Conservation (phyloP, 2,888 invertebrate species). For the Limenitis camilla region DNA sequence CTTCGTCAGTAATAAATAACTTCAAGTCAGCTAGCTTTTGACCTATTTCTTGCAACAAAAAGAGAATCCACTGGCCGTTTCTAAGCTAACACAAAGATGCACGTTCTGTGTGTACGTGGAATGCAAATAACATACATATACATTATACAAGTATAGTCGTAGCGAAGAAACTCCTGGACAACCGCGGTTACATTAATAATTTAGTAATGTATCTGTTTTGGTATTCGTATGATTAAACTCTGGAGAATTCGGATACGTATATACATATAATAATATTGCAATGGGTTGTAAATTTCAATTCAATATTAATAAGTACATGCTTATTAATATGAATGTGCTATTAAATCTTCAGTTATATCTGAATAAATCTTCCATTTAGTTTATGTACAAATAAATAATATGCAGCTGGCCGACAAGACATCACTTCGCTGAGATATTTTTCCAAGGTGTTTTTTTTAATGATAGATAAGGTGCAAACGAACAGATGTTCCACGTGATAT, state of each 20-base stretch:
- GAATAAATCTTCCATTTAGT: too few species aligned
- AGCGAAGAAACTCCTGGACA: conserved; percentile 4
- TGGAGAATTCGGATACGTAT: background rate
- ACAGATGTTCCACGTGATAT: too few species aligned
- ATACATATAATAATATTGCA: background rate
- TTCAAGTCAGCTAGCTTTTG: conserved; percentile 18
- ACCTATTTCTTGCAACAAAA: conserved; percentile 20
- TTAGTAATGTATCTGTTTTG: conserved; percentile 11
- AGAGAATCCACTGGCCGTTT: conserved; percentile 16
- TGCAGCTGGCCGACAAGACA: too few species aligned
- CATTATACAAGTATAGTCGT: conserved; percentile 1
- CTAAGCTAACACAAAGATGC: conserved; percentile 10
- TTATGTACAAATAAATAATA: too few species aligned
- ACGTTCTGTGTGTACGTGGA: conserved; percentile 13
- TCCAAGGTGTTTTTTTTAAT: too few species aligned
- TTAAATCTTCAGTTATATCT: too few species aligned
- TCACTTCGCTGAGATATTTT: too few species aligned
- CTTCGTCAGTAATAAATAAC: conserved; percentile 20
- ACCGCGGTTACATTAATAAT: conserved; percentile 8
- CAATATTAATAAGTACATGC: background rate
- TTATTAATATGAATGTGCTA: too few species aligned
- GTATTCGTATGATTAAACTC: background rate
- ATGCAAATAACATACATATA: conserved; percentile 18
- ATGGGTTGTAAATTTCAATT: background rate
- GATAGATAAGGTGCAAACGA: too few species aligned